Base-by-base conservation (phyloP, 2,888 invertebrate genomes). In the Rhagonycha lutea region DNA sequence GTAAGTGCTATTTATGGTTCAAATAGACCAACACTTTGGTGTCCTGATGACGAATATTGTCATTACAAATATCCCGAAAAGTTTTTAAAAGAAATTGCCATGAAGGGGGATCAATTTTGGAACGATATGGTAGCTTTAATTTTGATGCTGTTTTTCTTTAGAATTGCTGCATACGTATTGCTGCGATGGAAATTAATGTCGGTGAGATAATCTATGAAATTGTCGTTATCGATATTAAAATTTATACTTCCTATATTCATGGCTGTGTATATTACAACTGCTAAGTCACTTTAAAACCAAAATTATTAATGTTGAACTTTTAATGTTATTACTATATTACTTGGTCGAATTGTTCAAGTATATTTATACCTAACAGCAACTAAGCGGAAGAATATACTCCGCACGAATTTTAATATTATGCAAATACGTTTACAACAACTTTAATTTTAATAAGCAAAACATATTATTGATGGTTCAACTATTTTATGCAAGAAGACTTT, bases 1-100 rank as follows among this genome's bases (percentile, higher is more conserved):
- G 92, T 96, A 5, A 92, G 92, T 8, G 94, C 95, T 3, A 93
- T 98, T 79, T 98, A 98, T 84, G 97, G 98, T 0, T 88, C 93
- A 77, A 89, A 94, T 79, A 89, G 98, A 61, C 91, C 92, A 0
- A 90, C 90, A 0, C 87, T 98, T 71, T 92, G 92, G n/a, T 98
- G 98, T 86, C 90, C 91, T 9, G 91, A 92, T 68, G 79, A 77
- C 0, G 86, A 88, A 24, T 97, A 96, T 84, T 97, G 97, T 80
- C 95, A 96, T 87, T 96, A 95, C 86, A 94, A 93, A 85, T 93
- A 94, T 82, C 95, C 96, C 0, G 87, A 89, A 61, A 94, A 94
- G 84, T 96, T 98, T 86, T 89, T 98, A 28, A 89, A 91, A 7
- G 95, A 96, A 83, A 92, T 98, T 71, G 94, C 95, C 71, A 93